Evolutionary conservation across 2,888 invertebrate genomes (phyloP), one percentile per base, ranked within the genome.

Genomic region (Dyspetes luteomarginatus): DNA sequence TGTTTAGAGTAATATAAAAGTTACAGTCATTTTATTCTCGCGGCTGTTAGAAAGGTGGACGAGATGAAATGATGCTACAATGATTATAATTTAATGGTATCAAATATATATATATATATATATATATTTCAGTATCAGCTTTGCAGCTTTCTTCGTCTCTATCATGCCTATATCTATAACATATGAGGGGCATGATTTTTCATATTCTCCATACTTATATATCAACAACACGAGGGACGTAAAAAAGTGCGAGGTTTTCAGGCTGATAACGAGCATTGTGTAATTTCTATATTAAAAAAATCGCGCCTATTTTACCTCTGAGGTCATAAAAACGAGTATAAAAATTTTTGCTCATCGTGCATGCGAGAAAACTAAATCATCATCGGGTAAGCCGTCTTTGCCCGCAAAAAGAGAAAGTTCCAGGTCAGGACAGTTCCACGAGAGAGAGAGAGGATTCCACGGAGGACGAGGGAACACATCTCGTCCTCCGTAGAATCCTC

Each of bases 341-440:
- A 17, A 68, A 68, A 68, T 17, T 15, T 7, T 15, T 55, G 36
- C 58, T n/a, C 17, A 28, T 62, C 50, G 45, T 19, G 1, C 15
- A 15, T 15, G 41, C 45, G 69, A 76, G 68, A 24, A 45, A 68
- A 69, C 68, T 69, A 62, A 62, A 71, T 67, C 65, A 60, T 72
- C 72, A 67, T 72, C 55, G 64, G 41, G 64, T 30, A 41, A 19
- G 60, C 26, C n/a, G n/a, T 52, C 60, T 58, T 68, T 17, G 24
- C 9, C 41, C 55, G 48, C 26, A 60, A 60, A 50, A 67, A 67
- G 78, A 72, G 78, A 78, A 78, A 78, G 78, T 78, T 60, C 17
- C 72, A 43, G 72, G 52, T 72, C 77, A 69, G 48, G 48, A 48
- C 56, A 30, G 55, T 36, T 19, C 15, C 30, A 36, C 56, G 30